Conservation (phyloP, 2,888 invertebrate genomes). For the Chalcosyrphus nemorum region DNA sequence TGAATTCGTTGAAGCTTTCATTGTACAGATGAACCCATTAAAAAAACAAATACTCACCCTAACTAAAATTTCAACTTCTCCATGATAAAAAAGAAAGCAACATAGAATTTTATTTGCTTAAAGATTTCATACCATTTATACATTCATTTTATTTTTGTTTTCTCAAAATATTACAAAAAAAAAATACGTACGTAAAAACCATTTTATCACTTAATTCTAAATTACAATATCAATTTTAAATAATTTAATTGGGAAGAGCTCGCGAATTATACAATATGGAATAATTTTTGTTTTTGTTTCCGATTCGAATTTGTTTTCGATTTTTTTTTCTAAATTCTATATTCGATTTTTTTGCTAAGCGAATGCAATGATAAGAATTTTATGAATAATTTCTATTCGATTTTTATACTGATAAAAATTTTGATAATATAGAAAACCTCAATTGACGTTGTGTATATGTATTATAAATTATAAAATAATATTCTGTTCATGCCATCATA, state of each 20-base stretch:
- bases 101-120: not conserved
- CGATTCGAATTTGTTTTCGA: conserved; percentile 7
- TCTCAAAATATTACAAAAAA: conserved; percentile 31
- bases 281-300: conserved; percentile 14
- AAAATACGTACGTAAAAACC: conserved; percentile 42
- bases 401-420: conserved; percentile 8
- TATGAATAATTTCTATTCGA: conserved; percentile 22
- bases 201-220: conserved; percentile 45
- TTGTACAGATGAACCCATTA: too few relatives aligned
- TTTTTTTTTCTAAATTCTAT: conserved; percentile 17
- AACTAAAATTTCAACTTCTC: not conserved
- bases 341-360: conserved; percentile 45
- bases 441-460: conserved; percentile 8
- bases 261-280: conserved; percentile 20
- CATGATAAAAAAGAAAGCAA: not conserved
- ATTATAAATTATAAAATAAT: not conserved
- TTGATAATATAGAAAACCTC: not conserved
- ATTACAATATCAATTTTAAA: conserved; percentile 40
- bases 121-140: conserved; percentile 8
- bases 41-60: too few relatives aligned
- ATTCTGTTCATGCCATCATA: not conserved
- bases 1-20: too few relatives aligned
- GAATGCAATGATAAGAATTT: conserved; percentile 12
- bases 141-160: conserved; percentile 11
- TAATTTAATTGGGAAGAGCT: conserved; percentile 36